Evolutionary conservation across 2,888 invertebrate species (phyloP).

Genomic region (Augochlorella aurata): DNA sequence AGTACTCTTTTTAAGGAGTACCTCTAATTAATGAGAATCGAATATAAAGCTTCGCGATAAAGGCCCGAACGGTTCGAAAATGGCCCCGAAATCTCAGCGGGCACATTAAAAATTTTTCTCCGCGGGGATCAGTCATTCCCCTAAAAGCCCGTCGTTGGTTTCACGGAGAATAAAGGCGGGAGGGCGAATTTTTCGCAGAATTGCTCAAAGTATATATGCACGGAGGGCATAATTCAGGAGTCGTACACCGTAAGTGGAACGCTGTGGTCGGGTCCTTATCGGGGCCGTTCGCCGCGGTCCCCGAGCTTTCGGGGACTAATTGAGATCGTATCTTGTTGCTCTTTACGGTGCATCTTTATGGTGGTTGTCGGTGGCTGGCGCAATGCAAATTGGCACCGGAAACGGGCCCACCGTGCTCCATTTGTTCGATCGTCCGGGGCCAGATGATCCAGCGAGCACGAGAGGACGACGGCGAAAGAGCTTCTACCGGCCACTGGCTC

Average conservation of each 20-base stretch:
- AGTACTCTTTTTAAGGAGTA: no score
- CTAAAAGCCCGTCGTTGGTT: slow-evolving; percentile 27
- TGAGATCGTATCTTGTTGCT: slow-evolving; percentile 68
- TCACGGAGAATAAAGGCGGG: not conserved
- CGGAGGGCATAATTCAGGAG: slow-evolving; percentile 50
- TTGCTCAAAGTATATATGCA: slow-evolving; percentile 40
- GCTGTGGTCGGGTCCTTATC: slow-evolving; percentile 61
- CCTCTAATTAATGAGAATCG: not conserved
- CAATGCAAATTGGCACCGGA: slow-evolving; percentile 55
- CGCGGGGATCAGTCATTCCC: slow-evolving; percentile 12
- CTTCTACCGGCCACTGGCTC: not conserved
- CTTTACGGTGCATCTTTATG: slow-evolving; percentile 57
- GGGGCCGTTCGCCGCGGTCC: slow-evolving; percentile 51
- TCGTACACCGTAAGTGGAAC: slow-evolving; percentile 57
- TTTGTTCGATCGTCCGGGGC: slow-evolving; percentile 33
- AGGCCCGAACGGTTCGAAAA: not conserved
- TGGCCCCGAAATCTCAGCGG: not conserved
- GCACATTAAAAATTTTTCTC: not conserved
- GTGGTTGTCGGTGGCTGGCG: slow-evolving; percentile 23
- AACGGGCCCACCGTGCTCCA: not conserved
- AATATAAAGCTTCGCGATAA: not conserved
- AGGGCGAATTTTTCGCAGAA: slow-evolving; percentile 39
- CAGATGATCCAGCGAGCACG: not conserved
- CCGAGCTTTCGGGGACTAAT: slow-evolving; percentile 62
- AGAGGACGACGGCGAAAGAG: not conserved